These are phyloP conservation scores for Acanthisitta chloris DNA, from an alignment of 2,113 vertebrate genomes.

Conservation along the genomic window DNA sequence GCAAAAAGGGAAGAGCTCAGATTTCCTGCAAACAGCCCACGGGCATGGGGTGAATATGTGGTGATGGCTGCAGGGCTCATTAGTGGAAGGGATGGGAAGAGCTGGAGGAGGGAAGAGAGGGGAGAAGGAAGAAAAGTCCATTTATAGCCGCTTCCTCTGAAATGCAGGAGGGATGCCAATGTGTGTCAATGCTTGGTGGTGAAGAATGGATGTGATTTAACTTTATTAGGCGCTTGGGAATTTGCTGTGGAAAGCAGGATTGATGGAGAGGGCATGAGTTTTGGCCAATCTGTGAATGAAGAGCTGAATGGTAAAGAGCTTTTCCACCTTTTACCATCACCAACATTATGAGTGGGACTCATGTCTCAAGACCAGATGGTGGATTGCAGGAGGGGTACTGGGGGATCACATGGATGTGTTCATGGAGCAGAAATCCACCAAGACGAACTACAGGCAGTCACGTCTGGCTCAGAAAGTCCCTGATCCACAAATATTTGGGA, in stretches of 20 bases:
- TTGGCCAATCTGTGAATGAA: not conserved
- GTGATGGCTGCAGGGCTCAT: not conserved
- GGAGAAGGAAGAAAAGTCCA: not conserved
- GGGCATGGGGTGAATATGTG: not conserved
- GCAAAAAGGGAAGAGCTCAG: not conserved
- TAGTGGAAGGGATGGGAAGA: not conserved
- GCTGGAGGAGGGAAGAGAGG: not conserved
- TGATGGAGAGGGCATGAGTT: slow-evolving; percentile 7
- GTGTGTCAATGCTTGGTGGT: not conserved
- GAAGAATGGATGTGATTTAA: slow-evolving; percentile 28
- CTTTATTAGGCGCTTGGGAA: not conserved
- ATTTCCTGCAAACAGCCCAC: not conserved
- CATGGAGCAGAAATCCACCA: not conserved
- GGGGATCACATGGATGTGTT: not conserved
- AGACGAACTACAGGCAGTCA: not conserved
- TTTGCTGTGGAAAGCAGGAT: slow-evolving; percentile 13
- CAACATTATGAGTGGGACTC: not conserved
- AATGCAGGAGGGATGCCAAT: not conserved
- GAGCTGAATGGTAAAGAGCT: not conserved
- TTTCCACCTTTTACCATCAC: not conserved
- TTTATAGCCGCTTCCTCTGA: not conserved
- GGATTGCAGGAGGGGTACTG: accelerated
- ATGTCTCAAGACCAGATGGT: not conserved
- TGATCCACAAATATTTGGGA: not conserved
- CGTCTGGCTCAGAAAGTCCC: not conserved